phyloP scores from a whole-genome alignment of 2,888 invertebrate species.

The Gari tellinella region DNA sequence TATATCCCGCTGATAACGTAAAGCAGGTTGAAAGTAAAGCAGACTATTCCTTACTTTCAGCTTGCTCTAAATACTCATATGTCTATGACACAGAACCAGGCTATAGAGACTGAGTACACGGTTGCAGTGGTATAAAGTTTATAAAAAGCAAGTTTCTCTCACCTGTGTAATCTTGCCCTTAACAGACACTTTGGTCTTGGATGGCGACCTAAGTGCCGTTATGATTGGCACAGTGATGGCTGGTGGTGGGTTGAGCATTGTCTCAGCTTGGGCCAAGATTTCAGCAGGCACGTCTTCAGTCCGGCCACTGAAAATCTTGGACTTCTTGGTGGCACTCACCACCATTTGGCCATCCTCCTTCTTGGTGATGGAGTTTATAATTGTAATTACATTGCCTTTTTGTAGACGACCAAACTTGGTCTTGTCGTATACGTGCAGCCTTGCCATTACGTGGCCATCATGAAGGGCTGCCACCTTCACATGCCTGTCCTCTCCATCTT shows the following conservation, averaged over 20 bases:
- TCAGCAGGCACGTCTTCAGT: background rate
- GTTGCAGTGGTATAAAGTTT: too few species aligned
- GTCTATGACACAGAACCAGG: too few species aligned
- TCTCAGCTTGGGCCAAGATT: background rate
- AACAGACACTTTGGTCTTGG: constrained; percentile 2
- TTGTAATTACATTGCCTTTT: too few species aligned
- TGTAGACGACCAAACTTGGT: too few species aligned
- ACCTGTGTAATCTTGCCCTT: constrained; percentile 7
- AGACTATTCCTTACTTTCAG: too few species aligned
- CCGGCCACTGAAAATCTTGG: background rate
- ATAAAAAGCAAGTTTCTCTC: too few species aligned
- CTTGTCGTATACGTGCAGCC: too few species aligned
- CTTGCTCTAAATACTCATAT: too few species aligned
- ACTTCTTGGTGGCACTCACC: constrained; percentile 1
- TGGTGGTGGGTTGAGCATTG: constrained; percentile 7
- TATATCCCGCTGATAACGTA: too few species aligned
- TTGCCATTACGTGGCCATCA: background rate
- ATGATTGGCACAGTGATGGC: background rate
- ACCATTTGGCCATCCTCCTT: constrained; percentile 1
- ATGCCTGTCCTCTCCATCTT: constrained; percentile 2
- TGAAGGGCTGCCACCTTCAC: background rate
- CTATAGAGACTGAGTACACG: too few species aligned
- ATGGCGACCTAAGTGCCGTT: background rate
- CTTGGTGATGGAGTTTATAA: too few species aligned
- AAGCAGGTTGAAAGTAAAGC: too few species aligned